Evolutionary conservation across 2,888 invertebrate species (phyloP), one percentile per base, ranked within the genome.

Genomic region (Agonopterix arenella): DNA sequence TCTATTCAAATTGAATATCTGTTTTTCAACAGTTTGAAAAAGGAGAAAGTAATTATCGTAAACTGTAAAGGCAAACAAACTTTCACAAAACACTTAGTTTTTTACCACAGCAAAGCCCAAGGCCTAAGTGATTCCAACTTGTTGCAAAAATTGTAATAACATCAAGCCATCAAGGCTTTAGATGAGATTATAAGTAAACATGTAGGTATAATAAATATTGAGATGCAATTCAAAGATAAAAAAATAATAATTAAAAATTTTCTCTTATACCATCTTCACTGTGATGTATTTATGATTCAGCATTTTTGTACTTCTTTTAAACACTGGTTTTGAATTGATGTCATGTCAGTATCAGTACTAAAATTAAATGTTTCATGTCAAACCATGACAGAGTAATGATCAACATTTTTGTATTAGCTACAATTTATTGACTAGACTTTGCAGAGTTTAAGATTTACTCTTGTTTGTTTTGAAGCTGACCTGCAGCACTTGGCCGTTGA

Each of bases 381-480:
- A 82, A 84, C 84, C 86, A 86, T 81, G 85, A 86, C 85, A 73
- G 74, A 73, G 77, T 81, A 79, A 76, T 84, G 85, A 88, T 88
- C 84, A 86, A 86, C 85, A 84, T 88, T 88, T 81, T 83, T 73
- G 78, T 76, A 88, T 89, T 89, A 86, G 79, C 88, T 88, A 89
- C 80, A 85, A 89, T 86, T 89, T 86, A 86, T 88, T 89, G 89
- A 89, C 89, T 89, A 89, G 89, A 81, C 68, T 68, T 71, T 76
- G 65, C 66, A 65, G 72, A 74, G 73, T 75, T 89, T 89, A 90
- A 84, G 89, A 89, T 91, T 95, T 95, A 90, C 94, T 95, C 90
- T 95, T 95, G 89, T 95, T 95, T 76, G 95, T 97, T 92, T 98
- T 98, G 93, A 98, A 97, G 90, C 97, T 97, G 90, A 98, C 98